phyloP scores from a whole-genome alignment of 2,888 invertebrate genomes.

The Drosophila imparisetae region DNA sequence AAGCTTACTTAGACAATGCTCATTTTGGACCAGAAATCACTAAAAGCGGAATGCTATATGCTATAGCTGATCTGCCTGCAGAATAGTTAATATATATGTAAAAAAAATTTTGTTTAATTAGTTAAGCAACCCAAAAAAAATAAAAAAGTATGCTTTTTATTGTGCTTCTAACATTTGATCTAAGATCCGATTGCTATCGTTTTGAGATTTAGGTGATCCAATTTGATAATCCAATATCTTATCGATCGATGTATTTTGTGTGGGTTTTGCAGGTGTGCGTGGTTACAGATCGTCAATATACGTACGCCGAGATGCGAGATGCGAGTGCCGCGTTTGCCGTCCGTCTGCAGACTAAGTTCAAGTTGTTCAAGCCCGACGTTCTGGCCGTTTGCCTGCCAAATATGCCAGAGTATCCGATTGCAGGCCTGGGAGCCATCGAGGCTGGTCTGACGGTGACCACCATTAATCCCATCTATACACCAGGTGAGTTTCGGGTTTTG shows the following conservation, averaged over 20 bases:
- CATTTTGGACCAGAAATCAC: not conserved
- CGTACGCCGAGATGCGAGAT: slow-evolving; percentile 88
- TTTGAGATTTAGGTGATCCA: not conserved
- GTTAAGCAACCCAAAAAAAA: not conserved
- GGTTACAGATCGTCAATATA: slow-evolving; percentile 89
- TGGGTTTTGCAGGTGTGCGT: slow-evolving; percentile 88
- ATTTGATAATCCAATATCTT: not conserved
- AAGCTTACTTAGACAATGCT: not conserved
- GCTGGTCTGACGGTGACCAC: slow-evolving; percentile 90
- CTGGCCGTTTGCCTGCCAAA: slow-evolving; percentile 91
- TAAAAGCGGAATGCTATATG: too few species aligned
- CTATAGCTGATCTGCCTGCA: too few species aligned
- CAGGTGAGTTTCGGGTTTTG: slow-evolving; percentile 83
- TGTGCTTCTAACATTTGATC: not conserved
- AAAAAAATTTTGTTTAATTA: not conserved
- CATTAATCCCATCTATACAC: slow-evolving; percentile 90
- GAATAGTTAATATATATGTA: too few species aligned
- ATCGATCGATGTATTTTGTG: not conserved
- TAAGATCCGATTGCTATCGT: not conserved
- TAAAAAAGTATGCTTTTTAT: not conserved
- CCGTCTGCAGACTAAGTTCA: slow-evolving; percentile 88
- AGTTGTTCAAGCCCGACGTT: slow-evolving; percentile 88
- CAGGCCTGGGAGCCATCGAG: slow-evolving; percentile 88
- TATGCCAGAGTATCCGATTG: slow-evolving; percentile 90
- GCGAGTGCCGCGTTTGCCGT: slow-evolving; percentile 88